Percentiles rank a stretch among this genome's conserved stretches.
Conservation (phyloP, 92 coral and sea anemone genomes). For the Epizoanthus illoricatus region DNA sequence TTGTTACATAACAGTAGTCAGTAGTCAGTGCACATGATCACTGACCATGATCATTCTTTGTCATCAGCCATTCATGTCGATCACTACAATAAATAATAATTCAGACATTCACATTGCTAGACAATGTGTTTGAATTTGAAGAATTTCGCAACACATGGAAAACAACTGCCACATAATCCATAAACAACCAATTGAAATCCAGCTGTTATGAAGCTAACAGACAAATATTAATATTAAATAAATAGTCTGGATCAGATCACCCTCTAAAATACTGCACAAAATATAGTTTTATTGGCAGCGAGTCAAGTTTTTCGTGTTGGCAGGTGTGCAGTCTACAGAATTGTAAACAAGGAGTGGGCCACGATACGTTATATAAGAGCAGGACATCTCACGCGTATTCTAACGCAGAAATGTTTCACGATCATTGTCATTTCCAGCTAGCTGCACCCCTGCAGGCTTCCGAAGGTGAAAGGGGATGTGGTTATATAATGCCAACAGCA, state of each 20-base stretch:
- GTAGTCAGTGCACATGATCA: no score
- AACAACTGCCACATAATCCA: not conserved
- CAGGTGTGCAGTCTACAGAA: not conserved
- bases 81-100: not conserved
- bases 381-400: not conserved
- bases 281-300: not conserved
- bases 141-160: slow-evolving; percentile 18
- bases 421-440: not conserved
- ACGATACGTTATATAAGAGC: not conserved
- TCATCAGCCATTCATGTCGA: no score
- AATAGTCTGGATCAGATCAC: slow-evolving; percentile 1
- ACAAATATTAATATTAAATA: not conserved
- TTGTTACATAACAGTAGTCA: not conserved
- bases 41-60: not conserved
- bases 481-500: not conserved
- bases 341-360: no score
- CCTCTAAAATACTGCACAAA: not conserved
- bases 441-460: slow-evolving; percentile 7
- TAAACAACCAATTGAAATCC: not conserved
- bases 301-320: not conserved
- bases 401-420: slow-evolving; percentile 1
- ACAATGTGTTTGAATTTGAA: not conserved
- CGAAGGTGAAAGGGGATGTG: not conserved
- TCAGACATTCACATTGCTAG: no score
- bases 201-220: not conserved